Evolutionary conservation across 2,888 invertebrate species (phyloP).

Genomic region (Hypselothyrea guttata): DNA sequence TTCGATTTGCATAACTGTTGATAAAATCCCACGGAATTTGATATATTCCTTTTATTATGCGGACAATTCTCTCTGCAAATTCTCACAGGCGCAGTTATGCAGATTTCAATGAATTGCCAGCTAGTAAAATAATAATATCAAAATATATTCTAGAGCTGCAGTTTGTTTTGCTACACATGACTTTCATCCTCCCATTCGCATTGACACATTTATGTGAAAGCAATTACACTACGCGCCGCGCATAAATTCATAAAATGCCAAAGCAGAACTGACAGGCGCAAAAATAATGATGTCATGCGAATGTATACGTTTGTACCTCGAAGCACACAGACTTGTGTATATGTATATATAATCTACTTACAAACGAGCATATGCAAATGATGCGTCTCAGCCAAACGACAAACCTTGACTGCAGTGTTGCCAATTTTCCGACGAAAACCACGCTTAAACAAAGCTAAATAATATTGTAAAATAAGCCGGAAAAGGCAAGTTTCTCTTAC

Average conservation of each 20-base stretch:
- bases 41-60: neutral
- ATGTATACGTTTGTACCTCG: neutral
- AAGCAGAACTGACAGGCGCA: conserved; percentile 34
- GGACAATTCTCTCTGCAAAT: too few species aligned
- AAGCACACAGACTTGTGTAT: neutral
- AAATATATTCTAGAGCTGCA: conserved; percentile 21
- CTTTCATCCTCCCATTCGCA: neutral
- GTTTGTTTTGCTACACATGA: neutral
- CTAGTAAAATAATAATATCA: conserved; percentile 1
- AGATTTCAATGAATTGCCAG: neutral
- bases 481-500: too few species aligned
- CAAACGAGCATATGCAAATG: conserved; percentile 32
- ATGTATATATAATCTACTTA: too few species aligned
- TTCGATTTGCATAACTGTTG: neutral
- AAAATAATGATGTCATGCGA: conserved; percentile 47
- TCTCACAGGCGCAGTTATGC: neutral
- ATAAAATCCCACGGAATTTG: neutral
- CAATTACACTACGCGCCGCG: conserved; percentile 36
- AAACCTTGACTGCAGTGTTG: conserved; percentile 11
- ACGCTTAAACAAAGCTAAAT: too few species aligned
- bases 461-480: too few species aligned
- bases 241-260: conserved; percentile 48
- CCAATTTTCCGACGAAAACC: too few species aligned
- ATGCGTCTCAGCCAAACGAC: conserved; percentile 18
- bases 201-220: conserved; percentile 26